Base-by-base conservation (phyloP, 2,797 vertebrate genomes). In the Lepilemur ruficaudatus region DNA sequence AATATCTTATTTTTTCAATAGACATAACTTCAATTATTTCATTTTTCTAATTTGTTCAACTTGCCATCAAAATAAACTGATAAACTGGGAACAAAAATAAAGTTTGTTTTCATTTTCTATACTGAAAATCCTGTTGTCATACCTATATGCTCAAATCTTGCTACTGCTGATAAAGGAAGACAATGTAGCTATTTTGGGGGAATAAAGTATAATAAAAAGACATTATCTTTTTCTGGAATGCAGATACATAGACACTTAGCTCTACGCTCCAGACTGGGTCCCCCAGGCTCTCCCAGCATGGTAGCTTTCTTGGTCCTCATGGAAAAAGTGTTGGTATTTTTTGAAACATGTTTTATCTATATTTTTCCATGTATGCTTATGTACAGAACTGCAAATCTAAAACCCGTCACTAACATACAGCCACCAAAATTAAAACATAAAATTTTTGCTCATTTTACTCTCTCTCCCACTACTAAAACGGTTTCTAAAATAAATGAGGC, bases 401-500 rank as follows among this genome's bases (percentile, higher is more conserved):
- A 97, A 84, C 59, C 72, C 35, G 70, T 65, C 82, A 61, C 38
- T 73, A 85, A 28, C 76, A 41, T 32, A 88, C 72, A 32, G 13
- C 57, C 78, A 89, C 89, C 73, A 81, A 88, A 89, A 70, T 84
- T 79, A 89, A 97, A 94, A 86, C 41, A 67, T 35, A 48, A 75
- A 93, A 80, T 41, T 95, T 43, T 89, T 85, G 73, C 22, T 76
- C 32, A 63, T 93, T 97, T 96, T 93, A 63, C 48, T 92, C 57
- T 50, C 61, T 50, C 38, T 3, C 43, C 38, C 1, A 20, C 76
- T 78, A 70, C 50, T 97, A 65, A 93, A 95, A 95, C 17, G 35
- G 35, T 94, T 86, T 83, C 90, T 95, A 57, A 93, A 91, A 95
- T 69, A 94, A 95, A 85, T 55, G 28, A 92, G 61, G n/a, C 32